phyloP scores from a whole-genome alignment of 2,888 invertebrate species.

The Marasmarcha lunaedactyla region DNA sequence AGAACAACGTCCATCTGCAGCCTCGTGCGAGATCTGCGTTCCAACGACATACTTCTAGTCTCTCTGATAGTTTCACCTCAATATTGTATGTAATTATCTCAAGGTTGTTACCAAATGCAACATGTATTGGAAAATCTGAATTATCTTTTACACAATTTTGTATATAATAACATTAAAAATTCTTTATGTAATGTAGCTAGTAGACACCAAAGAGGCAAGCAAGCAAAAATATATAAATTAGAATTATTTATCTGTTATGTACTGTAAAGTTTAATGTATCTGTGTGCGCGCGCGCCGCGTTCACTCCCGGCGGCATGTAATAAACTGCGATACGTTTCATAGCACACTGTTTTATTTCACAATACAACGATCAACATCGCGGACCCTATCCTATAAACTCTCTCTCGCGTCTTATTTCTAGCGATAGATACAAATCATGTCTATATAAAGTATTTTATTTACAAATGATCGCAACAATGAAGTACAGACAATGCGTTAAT shows the following conservation, averaged over 20 bases:
- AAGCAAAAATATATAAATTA: conserved; percentile 37
- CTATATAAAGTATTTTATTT: conserved; percentile 71
- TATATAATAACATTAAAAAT: conserved; percentile 25
- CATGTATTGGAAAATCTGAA: conserved; percentile 4
- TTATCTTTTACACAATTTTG: conserved; percentile 12
- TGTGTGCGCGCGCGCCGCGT: conserved; percentile 33
- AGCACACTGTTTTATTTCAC: conserved; percentile 23
- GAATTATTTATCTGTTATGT: conserved; percentile 61
- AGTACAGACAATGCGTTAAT: conserved; percentile 69
- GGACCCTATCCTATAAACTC: conserved; percentile 1
- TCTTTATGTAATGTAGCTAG: conserved; percentile 43
- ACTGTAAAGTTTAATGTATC: conserved; percentile 65
- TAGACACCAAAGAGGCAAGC: conserved; percentile 67
- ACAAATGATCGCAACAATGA: conserved; percentile 73
- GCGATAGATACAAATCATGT: conserved; percentile 8
- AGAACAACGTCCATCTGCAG: not conserved
- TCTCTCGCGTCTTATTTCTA: not conserved
- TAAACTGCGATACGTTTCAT: conserved; percentile 47
- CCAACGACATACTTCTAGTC: not conserved
- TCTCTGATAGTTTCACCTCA: not conserved
- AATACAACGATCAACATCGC: conserved; percentile 4
- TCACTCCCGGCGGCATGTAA: conserved; percentile 39
- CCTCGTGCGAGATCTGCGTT: not conserved
- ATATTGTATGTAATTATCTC: conserved; percentile 4
- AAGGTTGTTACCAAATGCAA: conserved; percentile 6